Conservation (phyloP, 2,888 invertebrate species). For the Nemurella pictetii region DNA sequence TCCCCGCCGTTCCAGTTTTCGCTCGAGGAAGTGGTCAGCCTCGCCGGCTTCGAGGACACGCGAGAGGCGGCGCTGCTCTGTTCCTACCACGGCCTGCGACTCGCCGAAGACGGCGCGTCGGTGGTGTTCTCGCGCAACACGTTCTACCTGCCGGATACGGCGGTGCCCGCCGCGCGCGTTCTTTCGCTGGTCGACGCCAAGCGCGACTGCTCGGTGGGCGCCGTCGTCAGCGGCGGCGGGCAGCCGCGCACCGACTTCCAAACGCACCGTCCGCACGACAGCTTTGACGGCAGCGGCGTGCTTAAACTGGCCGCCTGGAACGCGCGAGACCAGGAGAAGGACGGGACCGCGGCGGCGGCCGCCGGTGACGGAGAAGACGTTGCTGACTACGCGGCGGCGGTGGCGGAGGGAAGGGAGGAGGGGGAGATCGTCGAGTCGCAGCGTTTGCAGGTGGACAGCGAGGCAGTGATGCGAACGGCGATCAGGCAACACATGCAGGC, state of each 20-base stretch:
- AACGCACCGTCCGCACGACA: conserved; percentile 13
- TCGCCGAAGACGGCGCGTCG: background rate
- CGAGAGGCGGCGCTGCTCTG: conserved; percentile 11
- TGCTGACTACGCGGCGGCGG: background rate
- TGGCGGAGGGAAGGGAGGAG: background rate
- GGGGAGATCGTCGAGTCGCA: background rate
- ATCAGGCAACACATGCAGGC: background rate
- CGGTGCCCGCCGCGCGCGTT: background rate
- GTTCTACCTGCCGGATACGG: conserved; percentile 9
- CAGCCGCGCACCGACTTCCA: background rate
- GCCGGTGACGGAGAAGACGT: background rate
- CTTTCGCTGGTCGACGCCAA: conserved; percentile 15
- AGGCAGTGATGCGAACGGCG: background rate
- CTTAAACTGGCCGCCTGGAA: background rate
- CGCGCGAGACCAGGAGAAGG: background rate
- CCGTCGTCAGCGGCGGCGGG: background rate
- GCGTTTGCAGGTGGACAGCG: background rate
- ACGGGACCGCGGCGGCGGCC: background rate
- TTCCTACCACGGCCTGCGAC: conserved; percentile 1
- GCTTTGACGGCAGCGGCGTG: conserved; percentile 13
- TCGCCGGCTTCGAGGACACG: conserved; percentile 5
- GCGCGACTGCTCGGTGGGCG: background rate
- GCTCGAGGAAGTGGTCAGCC: conserved; percentile 1
- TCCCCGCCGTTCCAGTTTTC: conserved; percentile 25
- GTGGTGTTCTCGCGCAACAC: conserved; percentile 9